These are phyloP conservation scores for Plodia interpunctella DNA, from an alignment of 1,140 invertebrate species.

Conservation along the genomic window DNA sequence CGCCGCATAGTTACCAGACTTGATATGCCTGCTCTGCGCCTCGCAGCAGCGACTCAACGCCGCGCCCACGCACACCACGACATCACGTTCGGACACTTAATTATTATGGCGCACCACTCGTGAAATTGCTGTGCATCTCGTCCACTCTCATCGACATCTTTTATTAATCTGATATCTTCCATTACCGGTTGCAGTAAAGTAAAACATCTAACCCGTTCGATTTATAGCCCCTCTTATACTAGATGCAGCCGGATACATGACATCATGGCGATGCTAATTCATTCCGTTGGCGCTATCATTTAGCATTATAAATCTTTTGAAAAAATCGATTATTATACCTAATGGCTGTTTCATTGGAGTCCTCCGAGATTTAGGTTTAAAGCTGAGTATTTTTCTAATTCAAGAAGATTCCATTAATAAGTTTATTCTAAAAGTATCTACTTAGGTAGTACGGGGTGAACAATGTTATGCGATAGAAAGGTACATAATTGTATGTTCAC, in stretches of 20 bases:
- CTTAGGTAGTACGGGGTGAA: too few species aligned
- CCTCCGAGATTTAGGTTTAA: neutral
- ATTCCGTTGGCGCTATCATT: conserved; percentile 40
- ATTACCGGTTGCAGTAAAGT: conserved; percentile 49
- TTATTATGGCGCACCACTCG: conserved; percentile 61
- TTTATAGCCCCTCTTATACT: conserved; percentile 46
- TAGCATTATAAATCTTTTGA: conserved; percentile 36
- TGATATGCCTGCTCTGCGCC: conserved; percentile 59
- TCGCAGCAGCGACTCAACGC: conserved; percentile 29
- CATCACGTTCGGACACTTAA: conserved; percentile 56
- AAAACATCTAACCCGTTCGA: conserved; percentile 53
- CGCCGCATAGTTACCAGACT: conserved; percentile 77
- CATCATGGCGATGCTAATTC: conserved; percentile 57
- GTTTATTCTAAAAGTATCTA: too few species aligned
- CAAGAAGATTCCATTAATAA: too few species aligned
- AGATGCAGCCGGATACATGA: conserved; percentile 56
- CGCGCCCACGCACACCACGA: conserved; percentile 42
- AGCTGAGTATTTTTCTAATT: too few species aligned
- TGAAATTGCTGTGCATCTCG: conserved; percentile 65
- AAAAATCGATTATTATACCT: conserved; percentile 32
- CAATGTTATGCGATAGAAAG: too few species aligned
- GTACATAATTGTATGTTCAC: too few species aligned
- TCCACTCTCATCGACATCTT: conserved; percentile 60
- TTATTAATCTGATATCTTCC: conserved; percentile 65
- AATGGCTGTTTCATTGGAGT: conserved; percentile 31